Conservation (phyloP, 2,888 invertebrate species). For the Baccha elongata region DNA sequence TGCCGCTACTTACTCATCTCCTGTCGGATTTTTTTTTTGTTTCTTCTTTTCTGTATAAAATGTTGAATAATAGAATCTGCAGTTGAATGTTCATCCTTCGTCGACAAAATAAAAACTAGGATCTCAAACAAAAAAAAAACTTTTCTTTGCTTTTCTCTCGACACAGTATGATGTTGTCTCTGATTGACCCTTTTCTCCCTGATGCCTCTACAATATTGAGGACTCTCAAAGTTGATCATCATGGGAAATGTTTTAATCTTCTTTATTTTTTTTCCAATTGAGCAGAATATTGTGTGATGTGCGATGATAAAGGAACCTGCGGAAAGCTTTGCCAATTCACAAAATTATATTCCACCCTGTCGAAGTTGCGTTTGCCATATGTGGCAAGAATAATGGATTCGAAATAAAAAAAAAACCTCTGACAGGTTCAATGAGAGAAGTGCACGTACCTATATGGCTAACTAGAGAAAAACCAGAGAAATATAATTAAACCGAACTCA, state of each 20-base stretch:
- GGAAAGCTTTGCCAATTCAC: slow-evolving; percentile 64
- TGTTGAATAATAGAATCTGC: slow-evolving; percentile 43
- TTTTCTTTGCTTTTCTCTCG: not conserved
- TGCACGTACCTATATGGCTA: slow-evolving; percentile 32
- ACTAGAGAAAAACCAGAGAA: slow-evolving; percentile 16
- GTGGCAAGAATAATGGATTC: slow-evolving; percentile 68
- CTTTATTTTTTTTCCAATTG: slow-evolving; percentile 55
- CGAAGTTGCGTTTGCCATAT: slow-evolving; percentile 57
- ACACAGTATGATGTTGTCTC: slow-evolving; percentile 19
- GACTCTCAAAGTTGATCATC: slow-evolving; percentile 47
- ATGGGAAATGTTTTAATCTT: slow-evolving; percentile 63
- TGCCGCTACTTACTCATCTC: slow-evolving; percentile 25
- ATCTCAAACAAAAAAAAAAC: slow-evolving; percentile 15
- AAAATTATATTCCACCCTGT: slow-evolving; percentile 67
- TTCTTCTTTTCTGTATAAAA: not conserved
- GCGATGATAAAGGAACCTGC: not conserved
- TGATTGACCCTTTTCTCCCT: slow-evolving; percentile 55
- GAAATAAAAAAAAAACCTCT: slow-evolving; percentile 42
- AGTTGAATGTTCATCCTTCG: slow-evolving; percentile 46
- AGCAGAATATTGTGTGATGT: slow-evolving; percentile 25
- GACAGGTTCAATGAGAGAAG: slow-evolving; percentile 44
- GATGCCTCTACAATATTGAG: not conserved
- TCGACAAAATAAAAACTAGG: slow-evolving; percentile 2
- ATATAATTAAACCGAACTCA: slow-evolving; percentile 64
- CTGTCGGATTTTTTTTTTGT: slow-evolving; percentile 9